These are phyloP conservation scores for Geopemphigus sp. DNA, from an alignment of 1,140 invertebrate genomes.

Conservation along the genomic window DNA sequence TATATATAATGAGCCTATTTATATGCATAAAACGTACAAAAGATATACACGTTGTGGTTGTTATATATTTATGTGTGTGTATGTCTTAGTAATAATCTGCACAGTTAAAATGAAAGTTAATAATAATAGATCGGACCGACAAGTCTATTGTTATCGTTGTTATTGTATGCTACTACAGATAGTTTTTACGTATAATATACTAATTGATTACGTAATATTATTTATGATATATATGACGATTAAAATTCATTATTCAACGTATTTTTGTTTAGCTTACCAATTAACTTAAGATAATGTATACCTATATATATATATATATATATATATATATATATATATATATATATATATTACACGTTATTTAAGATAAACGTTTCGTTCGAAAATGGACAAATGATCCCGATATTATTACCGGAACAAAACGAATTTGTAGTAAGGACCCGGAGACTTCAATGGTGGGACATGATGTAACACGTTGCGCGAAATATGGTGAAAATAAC, in stretches of 20 bases:
- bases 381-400: too few species aligned
- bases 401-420: too few species aligned
- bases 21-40: conserved; percentile 20
- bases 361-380: too few species aligned
- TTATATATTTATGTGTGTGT: conserved; percentile 12
- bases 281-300: too few species aligned
- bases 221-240: too few species aligned
- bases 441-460: conserved; percentile 38
- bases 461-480: neutral
- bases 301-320: too few species aligned
- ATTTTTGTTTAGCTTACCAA: too few species aligned
- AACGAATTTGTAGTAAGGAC: neutral
- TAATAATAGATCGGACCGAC: conserved; percentile 12
- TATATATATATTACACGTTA: too few species aligned
- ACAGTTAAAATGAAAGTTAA: conserved; percentile 21
- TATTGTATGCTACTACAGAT: neutral
- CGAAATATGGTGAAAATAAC: neutral
- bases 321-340: too few species aligned
- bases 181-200: too few species aligned
- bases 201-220: too few species aligned
- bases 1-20: conserved; percentile 17
- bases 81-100: conserved; percentile 25
- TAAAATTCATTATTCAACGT: too few species aligned
- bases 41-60: neutral
- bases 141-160: neutral